Base-by-base conservation (phyloP, 1,140 invertebrate genomes). In the Rhagoletis zephyria region DNA sequence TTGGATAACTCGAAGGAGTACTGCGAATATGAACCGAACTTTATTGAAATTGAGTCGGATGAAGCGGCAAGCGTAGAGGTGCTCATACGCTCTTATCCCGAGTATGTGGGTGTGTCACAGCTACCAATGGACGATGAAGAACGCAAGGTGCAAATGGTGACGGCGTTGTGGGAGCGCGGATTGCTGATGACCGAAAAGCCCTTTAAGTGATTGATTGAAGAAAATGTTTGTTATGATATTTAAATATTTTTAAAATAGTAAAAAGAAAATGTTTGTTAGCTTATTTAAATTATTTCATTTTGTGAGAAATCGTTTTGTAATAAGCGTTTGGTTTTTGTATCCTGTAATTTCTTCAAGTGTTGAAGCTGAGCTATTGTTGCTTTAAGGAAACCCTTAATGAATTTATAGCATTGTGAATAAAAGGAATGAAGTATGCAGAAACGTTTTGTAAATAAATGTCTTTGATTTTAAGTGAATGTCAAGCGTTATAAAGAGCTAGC, bases 1-100 rank as follows among this genome's bases (percentile, higher is more conserved):
- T 93, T 95, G 85, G 97, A 98, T 90, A 99, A 99, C 94, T 96
- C 96, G 0, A 94, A 96, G 88, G 95, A 96, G 88, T 98, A 97
- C 91, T 97, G 97, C 91, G 97, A 95, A 59, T 95, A 95, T 92
- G 97, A 98, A 74, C 93, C 95, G 45, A 96, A 97, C 88, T 98
- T 94, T 93, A 93, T 98, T 88, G 96, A 97, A 91, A 95, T 98
- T 77, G 94, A 95, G 56, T 92, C 94, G 48, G 93, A 95, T 4
- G 93, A 95, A 88, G 95, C 95, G 0, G 95, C 95, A 10, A 96
- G 95, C 12, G 94, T 98, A 19, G 95, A 96, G 91, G 94, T 94
- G 65, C 93, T 99, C 12, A 95, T 98, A 74, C 93, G 93, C 59
- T 90, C 92, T 1, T 98, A 97, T 94, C 97, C 98, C 2, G 91